phyloP scores from a whole-genome alignment of 2,797 vertebrate species.

The Amazonetta brasiliensis region DNA sequence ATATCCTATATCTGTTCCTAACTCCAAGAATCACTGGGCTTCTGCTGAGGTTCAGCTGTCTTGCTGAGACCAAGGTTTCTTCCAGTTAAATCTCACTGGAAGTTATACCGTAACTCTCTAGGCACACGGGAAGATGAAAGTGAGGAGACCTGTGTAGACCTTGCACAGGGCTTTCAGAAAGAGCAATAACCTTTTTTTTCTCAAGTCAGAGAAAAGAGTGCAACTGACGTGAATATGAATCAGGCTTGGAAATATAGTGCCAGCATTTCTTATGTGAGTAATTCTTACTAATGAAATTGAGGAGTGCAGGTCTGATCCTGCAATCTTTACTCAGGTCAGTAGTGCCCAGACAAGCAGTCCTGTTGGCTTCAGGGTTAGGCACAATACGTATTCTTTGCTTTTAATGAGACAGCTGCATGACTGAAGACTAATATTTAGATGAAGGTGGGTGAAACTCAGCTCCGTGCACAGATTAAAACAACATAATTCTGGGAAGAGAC shows the following conservation, averaged over 20 bases:
- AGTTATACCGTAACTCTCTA: background rate
- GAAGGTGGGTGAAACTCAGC: background rate
- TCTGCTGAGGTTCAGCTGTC: background rate
- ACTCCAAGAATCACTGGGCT: background rate
- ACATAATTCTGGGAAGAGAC: background rate
- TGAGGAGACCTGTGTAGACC: background rate
- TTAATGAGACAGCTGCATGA: slow-evolving; percentile 26
- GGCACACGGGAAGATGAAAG: background rate
- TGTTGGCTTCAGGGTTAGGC: slow-evolving; percentile 40
- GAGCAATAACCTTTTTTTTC: slow-evolving; percentile 15
- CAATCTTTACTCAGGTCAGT: slow-evolving; percentile 48
- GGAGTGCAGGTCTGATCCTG: slow-evolving; percentile 67
- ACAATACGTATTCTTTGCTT: background rate
- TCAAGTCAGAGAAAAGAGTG: slow-evolving; percentile 23
- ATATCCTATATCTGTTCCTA: background rate
- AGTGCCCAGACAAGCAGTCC: slow-evolving; percentile 50
- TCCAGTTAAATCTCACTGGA: background rate
- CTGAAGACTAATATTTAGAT: slow-evolving; percentile 43
- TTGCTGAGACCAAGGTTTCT: background rate
- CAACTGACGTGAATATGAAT: slow-evolving; percentile 56
- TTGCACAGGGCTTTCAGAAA: slow-evolving; percentile 8
- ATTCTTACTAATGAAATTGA: slow-evolving; percentile 58
- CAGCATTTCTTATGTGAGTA: slow-evolving; percentile 44
- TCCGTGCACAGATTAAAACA: background rate
- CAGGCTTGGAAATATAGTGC: slow-evolving; percentile 47